These are phyloP conservation scores for Lichenostomus cassidix DNA, from an alignment of 2,113 vertebrate species.

Conservation along the genomic window DNA sequence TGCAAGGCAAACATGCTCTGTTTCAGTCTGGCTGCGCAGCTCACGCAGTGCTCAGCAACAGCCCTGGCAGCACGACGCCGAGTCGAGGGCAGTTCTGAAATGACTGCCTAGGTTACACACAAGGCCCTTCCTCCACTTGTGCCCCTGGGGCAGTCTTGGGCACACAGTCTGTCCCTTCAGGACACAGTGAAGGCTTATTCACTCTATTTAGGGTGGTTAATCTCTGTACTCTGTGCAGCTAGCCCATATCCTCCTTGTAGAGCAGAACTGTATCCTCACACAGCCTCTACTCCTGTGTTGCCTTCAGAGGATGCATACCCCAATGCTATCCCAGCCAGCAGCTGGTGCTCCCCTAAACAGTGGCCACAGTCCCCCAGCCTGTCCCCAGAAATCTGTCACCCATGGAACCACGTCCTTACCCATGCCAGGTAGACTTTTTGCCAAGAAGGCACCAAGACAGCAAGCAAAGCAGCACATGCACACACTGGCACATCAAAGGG, in stretches of 20 bases:
- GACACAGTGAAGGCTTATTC: not conserved
- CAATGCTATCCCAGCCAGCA: fast-evolving
- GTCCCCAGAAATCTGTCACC: not conserved
- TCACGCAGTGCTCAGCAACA: fast-evolving
- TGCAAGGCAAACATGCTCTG: not conserved
- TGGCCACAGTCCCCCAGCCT: fast-evolving
- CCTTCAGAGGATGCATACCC: fast-evolving
- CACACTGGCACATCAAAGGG: fast-evolving
- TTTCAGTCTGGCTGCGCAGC: not conserved
- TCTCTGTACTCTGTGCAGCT: not conserved
- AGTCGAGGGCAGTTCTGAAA: not conserved
- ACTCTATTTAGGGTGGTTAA: not conserved
- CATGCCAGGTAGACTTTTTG: fast-evolving
- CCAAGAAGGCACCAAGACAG: fast-evolving
- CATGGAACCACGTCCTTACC: fast-evolving
- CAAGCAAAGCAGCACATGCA: not conserved
- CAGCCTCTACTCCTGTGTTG: fast-evolving
- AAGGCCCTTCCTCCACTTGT: not conserved
- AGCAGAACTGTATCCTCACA: fast-evolving
- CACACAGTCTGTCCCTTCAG: not conserved
- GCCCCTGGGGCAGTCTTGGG: not conserved
- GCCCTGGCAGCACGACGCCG: fast-evolving
- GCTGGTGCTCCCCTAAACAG: fast-evolving
- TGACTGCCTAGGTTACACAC: not conserved
- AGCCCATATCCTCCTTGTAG: not conserved